Evolutionary conservation across 2,888 invertebrate species (phyloP).

Genomic region (Rhabditophanes sp.): DNA sequence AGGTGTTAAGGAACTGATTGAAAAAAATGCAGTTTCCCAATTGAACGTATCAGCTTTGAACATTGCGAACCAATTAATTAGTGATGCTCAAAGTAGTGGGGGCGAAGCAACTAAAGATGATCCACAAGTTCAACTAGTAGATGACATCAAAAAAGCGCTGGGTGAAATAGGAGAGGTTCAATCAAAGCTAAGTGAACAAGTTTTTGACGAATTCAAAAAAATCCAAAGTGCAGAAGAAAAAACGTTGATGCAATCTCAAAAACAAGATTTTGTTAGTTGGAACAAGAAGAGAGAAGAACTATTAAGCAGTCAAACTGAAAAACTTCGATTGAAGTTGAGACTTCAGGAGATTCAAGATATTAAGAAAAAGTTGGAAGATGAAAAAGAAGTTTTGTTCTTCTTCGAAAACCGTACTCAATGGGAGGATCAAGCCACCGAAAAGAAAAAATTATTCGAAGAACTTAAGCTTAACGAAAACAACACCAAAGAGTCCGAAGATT

Average conservation of each 20-base stretch:
- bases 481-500: constrained; percentile 13
- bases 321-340: constrained; percentile 22
- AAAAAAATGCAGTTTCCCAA: no score
- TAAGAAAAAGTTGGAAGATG: constrained; percentile 9
- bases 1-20: no score
- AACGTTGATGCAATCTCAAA: constrained; percentile 13
- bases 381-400: constrained; percentile 15
- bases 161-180: constrained; percentile 1
- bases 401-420: constrained; percentile 17
- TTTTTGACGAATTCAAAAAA: constrained; percentile 4
- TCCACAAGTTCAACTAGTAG: no score
- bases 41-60: no score
- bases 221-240: constrained; percentile 8
- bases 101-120: no score
- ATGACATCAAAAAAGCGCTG: constrained; percentile 2
- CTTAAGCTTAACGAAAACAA: constrained; percentile 6
- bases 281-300: constrained; percentile 16
- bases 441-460: background rate
- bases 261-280: constrained; percentile 17
- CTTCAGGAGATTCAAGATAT: constrained; percentile 23
- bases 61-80: no score
- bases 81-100: no score
- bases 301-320: constrained; percentile 26
- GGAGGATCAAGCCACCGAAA: constrained; percentile 10
- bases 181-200: constrained; percentile 1